Percentiles rank a stretch among this genome's conserved stretches.
Conservation (phyloP, 1,140 invertebrate genomes). For the Saccostrea echinata region DNA sequence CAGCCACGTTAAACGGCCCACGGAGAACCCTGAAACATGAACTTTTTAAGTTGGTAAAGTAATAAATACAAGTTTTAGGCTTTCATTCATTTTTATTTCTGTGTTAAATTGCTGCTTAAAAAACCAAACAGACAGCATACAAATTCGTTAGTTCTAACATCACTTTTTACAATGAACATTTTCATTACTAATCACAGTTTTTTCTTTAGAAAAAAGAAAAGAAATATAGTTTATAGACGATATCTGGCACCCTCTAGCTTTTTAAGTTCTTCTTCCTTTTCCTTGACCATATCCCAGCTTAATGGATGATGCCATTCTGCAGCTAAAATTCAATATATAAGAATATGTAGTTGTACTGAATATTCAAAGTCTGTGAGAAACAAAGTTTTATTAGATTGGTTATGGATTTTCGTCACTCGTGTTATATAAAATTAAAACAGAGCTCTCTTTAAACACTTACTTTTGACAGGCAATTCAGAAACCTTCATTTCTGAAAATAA, state of each 20-base stretch:
- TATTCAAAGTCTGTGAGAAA: too few species aligned
- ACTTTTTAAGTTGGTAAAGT: too few species aligned
- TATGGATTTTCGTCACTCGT: too few species aligned
- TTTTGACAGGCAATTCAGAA: not conserved
- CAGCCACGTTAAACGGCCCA: too few species aligned
- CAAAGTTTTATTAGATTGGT: too few species aligned
- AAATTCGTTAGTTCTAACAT: not conserved
- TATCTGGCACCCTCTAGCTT: not conserved
- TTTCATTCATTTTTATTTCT: not conserved
- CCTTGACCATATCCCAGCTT: constrained; percentile 7
- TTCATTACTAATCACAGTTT: not conserved
- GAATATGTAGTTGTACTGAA: not conserved
- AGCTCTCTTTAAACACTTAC: not conserved
- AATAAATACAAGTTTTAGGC: too few species aligned
- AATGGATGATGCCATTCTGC: not conserved
- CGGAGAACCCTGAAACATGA: too few species aligned
- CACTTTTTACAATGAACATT: not conserved
- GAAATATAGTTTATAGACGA: not conserved
- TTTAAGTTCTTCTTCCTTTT: constrained; percentile 8
- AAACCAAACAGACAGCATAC: not conserved
- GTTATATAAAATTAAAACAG: not conserved
- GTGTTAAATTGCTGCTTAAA: not conserved
- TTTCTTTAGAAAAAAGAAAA: not conserved
- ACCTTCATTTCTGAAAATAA: not conserved
- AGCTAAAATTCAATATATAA: not conserved